Conservation (phyloP, 1,140 invertebrate species). For the Melipona quadrifasciata region DNA sequence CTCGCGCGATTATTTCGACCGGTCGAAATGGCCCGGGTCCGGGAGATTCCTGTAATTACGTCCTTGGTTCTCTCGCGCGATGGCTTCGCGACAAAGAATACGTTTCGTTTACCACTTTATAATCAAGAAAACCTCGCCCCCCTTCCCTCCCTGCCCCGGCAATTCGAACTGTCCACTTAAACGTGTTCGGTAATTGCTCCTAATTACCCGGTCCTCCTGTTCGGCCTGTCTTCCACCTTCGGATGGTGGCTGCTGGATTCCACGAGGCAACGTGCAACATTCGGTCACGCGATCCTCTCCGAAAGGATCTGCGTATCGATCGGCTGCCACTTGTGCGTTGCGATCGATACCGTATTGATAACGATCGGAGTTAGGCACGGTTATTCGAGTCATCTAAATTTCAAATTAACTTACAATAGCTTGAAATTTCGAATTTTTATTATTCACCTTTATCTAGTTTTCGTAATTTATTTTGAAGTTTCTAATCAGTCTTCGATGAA, state of each 20-base stretch:
- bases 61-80: neutral
- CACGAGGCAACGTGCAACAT: neutral
- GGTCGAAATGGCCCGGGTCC: neutral
- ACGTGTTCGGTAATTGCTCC: constrained; percentile 22
- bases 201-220: constrained; percentile 12
- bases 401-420: too few species aligned
- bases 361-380: too few species aligned
- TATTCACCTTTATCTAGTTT: too few species aligned
- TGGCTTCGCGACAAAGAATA: constrained; percentile 29
- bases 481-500: too few species aligned
- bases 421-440: too few species aligned
- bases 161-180: neutral
- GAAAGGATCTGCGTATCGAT: neutral
- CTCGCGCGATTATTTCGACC: neutral
- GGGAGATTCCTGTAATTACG: constrained; percentile 2
- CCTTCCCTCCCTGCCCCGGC: too few species aligned
- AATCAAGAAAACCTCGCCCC: neutral
- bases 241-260: neutral
- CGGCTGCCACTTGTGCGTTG: neutral
- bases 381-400: too few species aligned
- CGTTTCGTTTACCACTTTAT: constrained; percentile 26
- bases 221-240: neutral
- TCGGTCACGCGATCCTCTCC: constrained; percentile 22
- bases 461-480: too few species aligned
- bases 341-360: neutral